Evolutionary conservation across 2,888 invertebrate species (phyloP), one percentile per base, ranked within the genome.

Genomic region (Polietes domitor): DNA sequence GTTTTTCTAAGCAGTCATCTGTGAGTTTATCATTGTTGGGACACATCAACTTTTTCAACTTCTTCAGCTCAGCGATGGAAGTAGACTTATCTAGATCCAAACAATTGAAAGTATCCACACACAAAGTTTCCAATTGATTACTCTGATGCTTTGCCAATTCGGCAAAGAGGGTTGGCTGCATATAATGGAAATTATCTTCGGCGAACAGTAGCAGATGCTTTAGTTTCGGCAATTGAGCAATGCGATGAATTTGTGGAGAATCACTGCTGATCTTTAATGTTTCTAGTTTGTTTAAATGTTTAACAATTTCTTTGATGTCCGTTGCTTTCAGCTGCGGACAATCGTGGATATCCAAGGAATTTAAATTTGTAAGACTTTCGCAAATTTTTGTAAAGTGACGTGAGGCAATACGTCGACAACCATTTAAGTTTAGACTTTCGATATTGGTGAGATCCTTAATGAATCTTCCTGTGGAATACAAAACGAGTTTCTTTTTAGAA

Each of bases 151-250:
- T 43, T 6, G 47, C 58, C 43, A 81, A 65, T 1, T 21, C 15
- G 0, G 4, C 26, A n/a, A 73, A 61, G 9, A 73, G 17, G 6
- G 19, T 37, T 0, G 26, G 26, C 26, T n/a, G 17, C 17, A 68
- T 0, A 1, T 10, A 19, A 17, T 5, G 47, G 0, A 10, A 43
- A 2, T 0, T 12, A 24, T 41, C 21, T 37, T n/a, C 32, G 10
- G n/a, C 10, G 1, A 12, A 47, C 37, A 81, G 28, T 58, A 32
- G 15, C 2, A 81, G 43, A 19, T 28, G 41, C 21, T 65, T 77
- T 0, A 82, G 43, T 58, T 77, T 77, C 12, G 77, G 81, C 70
- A 82, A 28, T 9, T 37, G 5, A 0, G 74, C 41, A 50, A 82
- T 1, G 7, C n/a, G 28, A 12, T 43, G 53, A 5, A 15, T 19